phyloP scores from a whole-genome alignment of 2,888 invertebrate species.

The Pogonocherus hispidulus region DNA sequence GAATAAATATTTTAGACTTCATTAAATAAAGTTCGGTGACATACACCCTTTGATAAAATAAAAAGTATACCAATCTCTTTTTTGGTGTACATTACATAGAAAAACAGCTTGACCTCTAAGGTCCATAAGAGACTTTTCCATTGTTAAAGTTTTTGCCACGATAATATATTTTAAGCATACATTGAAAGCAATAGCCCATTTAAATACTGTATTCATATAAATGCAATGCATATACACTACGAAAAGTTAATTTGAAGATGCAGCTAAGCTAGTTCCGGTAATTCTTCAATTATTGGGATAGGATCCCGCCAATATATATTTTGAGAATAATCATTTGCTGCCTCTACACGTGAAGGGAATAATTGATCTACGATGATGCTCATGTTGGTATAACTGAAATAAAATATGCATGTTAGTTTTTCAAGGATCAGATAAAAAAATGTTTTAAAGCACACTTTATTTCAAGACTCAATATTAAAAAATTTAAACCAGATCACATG shows the following conservation, averaged over 20 bases:
- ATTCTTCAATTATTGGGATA: slow-evolving; percentile 71
- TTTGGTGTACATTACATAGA: slow-evolving; percentile 12
- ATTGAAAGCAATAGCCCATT: slow-evolving; percentile 32
- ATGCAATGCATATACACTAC: slow-evolving; percentile 19
- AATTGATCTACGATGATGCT: slow-evolving; percentile 95
- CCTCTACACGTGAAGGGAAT: slow-evolving; percentile 86
- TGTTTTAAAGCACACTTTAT: too few species aligned
- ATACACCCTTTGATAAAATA: neutral
- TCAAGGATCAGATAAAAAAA: neutral
- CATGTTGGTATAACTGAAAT: slow-evolving; percentile 92
- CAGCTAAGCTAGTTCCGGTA: slow-evolving; percentile 49
- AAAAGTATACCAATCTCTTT: too few species aligned
- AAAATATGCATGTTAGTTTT: slow-evolving; percentile 42
- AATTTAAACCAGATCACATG: too few species aligned
- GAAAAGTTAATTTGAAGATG: too few species aligned
- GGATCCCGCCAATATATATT: slow-evolving; percentile 96
- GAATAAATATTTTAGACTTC: neutral
- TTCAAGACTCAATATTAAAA: too few species aligned
- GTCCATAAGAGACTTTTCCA: neutral
- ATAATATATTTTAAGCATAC: slow-evolving; percentile 23
- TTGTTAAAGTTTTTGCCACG: slow-evolving; percentile 7
- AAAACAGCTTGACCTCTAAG: neutral
- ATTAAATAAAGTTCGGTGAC: neutral
- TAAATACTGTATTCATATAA: slow-evolving; percentile 37
- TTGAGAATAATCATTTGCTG: slow-evolving; percentile 82